Conservation (phyloP, 2,113 vertebrate genomes). For the Istiophorus platypterus region DNA sequence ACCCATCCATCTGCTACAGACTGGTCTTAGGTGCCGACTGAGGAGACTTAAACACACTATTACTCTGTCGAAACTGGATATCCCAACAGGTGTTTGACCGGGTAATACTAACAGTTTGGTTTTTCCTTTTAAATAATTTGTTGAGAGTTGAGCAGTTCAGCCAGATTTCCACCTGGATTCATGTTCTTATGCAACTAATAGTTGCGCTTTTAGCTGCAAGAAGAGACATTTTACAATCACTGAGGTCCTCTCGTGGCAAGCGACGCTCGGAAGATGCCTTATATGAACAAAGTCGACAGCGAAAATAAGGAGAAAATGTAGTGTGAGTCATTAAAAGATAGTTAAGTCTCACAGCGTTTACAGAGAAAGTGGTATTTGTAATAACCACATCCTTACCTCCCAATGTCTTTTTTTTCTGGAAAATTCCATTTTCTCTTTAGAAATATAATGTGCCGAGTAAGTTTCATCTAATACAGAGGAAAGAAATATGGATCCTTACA, state of each 20-base stretch:
- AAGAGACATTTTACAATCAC: neutral
- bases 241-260: neutral
- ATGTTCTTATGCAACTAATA: neutral
- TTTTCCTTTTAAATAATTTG: too few relatives aligned
- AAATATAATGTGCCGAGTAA: neutral
- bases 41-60: neutral
- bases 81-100: neutral
- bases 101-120: too few relatives aligned
- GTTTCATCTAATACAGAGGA: neutral
- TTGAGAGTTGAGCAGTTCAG: too few relatives aligned
- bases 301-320: neutral
- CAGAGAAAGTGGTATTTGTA: neutral
- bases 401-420: neutral
- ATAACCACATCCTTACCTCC: neutral
- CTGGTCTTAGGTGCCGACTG: neutral
- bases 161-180: neutral
- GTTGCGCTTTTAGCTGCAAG: neutral
- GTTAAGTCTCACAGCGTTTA: neutral
- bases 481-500: neutral
- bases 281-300: neutral
- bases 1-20: neutral
- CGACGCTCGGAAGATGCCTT: neutral
- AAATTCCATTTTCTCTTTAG: neutral
- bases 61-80: neutral
- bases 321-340: neutral